These are phyloP conservation scores for Brachycybe producta DNA, from an alignment of 2,888 invertebrate species.

Conservation along the genomic window DNA sequence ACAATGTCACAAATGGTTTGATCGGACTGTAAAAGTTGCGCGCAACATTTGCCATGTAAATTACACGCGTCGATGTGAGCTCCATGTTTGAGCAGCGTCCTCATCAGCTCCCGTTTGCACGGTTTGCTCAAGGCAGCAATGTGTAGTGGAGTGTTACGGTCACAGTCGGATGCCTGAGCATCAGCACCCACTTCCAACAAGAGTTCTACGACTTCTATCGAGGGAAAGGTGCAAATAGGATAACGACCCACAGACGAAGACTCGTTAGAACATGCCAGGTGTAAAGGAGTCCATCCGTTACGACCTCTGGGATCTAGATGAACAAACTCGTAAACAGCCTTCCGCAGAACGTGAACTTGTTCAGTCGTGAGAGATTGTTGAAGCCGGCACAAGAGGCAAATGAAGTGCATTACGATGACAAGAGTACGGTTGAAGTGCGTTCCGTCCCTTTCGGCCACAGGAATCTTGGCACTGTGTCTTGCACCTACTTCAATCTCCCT, in stretches of 20 bases:
- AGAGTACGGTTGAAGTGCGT: constrained; percentile 69
- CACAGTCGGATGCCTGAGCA: constrained; percentile 62
- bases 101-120: constrained; percentile 55
- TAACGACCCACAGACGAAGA: constrained; percentile 51
- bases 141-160: constrained; percentile 78
- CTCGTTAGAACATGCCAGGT: constrained; percentile 71
- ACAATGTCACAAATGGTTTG: constrained; percentile 52
- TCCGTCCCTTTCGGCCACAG: constrained; percentile 54
- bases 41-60: constrained; percentile 60
- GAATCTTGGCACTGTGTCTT: constrained; percentile 26
- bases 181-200: constrained; percentile 70
- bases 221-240: constrained; percentile 57
- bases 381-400: constrained; percentile 55
- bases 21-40: constrained; percentile 45
- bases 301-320: constrained; percentile 46
- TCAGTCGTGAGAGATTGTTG: constrained; percentile 30
- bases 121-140: constrained; percentile 59
- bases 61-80: constrained; percentile 75
- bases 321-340: constrained; percentile 60
- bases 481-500: constrained; percentile 34
- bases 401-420: constrained; percentile 71
- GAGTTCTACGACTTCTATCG: constrained; percentile 53
- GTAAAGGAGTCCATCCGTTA: constrained; percentile 39
- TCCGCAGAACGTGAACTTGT: constrained; percentile 44
- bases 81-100: constrained; percentile 59